These are phyloP conservation scores for Plecotus auritus DNA, from an alignment of 2,113 vertebrate genomes.

Conservation along the genomic window DNA sequence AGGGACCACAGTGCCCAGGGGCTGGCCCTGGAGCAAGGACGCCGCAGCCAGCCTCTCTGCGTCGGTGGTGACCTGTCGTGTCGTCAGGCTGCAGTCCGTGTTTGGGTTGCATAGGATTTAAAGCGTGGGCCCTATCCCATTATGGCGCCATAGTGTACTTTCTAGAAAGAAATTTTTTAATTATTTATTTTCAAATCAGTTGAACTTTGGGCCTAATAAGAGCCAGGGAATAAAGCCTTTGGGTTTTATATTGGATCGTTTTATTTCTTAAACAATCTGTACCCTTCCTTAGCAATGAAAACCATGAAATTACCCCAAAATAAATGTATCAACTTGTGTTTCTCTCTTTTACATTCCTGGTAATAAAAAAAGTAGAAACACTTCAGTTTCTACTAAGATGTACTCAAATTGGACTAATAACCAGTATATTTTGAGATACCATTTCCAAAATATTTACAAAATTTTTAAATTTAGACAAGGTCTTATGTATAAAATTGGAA, in stretches of 20 bases:
- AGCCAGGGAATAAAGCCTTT: conserved; percentile 55
- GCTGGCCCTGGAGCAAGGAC: neutral
- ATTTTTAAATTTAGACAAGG: neutral
- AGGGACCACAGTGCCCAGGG: fast-evolving
- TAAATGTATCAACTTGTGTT: neutral
- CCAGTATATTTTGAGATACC: neutral
- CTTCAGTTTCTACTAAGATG: neutral
- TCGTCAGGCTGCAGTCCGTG: fast-evolving
- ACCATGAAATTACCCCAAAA: neutral
- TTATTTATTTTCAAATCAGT: conserved; percentile 57
- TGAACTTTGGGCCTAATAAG: neutral
- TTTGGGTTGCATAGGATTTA: neutral
- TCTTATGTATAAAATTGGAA: neutral
- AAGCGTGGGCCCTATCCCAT: neutral
- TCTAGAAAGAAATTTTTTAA: neutral
- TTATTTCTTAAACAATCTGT: neutral
- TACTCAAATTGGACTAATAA: neutral
- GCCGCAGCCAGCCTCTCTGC: neutral
- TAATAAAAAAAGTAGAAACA: neutral
- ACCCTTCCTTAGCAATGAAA: neutral
- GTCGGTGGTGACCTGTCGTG: fast-evolving
- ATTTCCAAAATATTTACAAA: neutral
- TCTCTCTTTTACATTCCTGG: neutral
- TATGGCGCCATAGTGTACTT: neutral
- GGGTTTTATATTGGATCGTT: neutral